Percentiles rank a stretch among this genome's conserved stretches.
Conservation (phyloP, 2,797 vertebrate species). For the Etheostoma perlongum region DNA sequence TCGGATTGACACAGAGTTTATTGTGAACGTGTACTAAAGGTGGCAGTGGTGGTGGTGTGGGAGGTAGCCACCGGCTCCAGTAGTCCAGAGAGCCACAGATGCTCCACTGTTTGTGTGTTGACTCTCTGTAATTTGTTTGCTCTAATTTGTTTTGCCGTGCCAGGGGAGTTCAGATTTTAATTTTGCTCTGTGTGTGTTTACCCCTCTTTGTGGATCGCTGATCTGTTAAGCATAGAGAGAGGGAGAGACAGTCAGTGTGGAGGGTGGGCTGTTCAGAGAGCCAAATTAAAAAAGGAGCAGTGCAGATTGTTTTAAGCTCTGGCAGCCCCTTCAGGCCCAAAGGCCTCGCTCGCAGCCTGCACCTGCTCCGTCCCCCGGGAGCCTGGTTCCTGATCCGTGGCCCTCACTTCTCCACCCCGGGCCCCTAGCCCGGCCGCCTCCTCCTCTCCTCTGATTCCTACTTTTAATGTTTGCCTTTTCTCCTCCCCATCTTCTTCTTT, state of each 20-base stretch:
- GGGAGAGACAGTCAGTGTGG: constrained; percentile 63
- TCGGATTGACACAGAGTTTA: constrained; percentile 41
- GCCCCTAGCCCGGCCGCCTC: constrained; percentile 81
- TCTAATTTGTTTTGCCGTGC: constrained; percentile 99
- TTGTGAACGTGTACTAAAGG: constrained; percentile 49
- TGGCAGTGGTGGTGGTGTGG: constrained; percentile 57
- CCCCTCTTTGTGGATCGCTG: constrained; percentile 98
- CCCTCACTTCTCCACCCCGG: constrained; percentile 86
- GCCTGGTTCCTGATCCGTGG: constrained; percentile 96
- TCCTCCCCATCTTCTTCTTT: constrained; percentile 75
- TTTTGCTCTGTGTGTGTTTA: constrained; percentile 99
- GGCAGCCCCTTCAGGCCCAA: constrained; percentile 96
- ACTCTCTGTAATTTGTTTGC: constrained; percentile 99
- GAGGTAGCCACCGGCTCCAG: constrained; percentile 74
- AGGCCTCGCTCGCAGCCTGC: constrained; percentile 97
- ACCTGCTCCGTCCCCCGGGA: constrained; percentile 98
- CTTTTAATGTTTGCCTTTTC: constrained; percentile 82
- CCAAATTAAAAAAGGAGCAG: constrained; percentile 94
- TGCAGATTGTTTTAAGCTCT: constrained; percentile 98
- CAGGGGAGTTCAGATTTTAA: constrained; percentile 99
- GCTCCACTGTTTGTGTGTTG: constrained; percentile 96
- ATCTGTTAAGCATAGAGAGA: constrained; percentile 82
- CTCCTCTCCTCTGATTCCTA: constrained; percentile 60
- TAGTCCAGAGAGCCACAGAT: constrained; percentile 91
- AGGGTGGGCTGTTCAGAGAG: constrained; percentile 84